A percentile compares a stretch with the other conserved stretches of the same genome.
phyloP scores from a whole-genome alignment of 2,888 invertebrate species.

The Druceiella hillmani region DNA sequence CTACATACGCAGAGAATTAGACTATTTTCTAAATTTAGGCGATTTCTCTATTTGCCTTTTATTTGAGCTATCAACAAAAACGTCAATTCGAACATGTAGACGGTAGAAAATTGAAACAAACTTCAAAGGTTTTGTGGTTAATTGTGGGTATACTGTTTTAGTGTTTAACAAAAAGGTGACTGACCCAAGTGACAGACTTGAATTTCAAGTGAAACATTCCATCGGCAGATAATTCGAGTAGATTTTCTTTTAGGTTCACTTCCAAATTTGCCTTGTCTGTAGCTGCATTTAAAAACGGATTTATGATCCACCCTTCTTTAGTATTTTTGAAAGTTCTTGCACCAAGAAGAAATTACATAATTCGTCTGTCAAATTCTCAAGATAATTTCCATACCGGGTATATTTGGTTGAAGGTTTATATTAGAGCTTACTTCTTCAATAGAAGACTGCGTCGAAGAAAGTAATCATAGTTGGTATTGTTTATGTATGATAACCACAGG shows the following conservation, averaged over 20 bases:
- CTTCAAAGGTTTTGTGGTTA: conserved; percentile 15
- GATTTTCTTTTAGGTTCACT: conserved; percentile 22
- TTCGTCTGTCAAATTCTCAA: conserved; percentile 21
- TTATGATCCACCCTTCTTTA: conserved; percentile 19
- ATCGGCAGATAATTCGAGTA: conserved; percentile 23
- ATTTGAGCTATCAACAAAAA: no score
- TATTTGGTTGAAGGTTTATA: conserved; percentile 16
- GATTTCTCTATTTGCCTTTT: no score
- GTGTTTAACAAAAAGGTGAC: conserved; percentile 17
- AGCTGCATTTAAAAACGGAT: no score
- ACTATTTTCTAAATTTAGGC: no score
- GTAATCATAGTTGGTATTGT: conserved; percentile 12
- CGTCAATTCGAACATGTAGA: no score
- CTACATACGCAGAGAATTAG: no score
- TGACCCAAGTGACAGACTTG: conserved; percentile 18
- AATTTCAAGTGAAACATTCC: conserved; percentile 23
- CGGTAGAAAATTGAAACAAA: no score
- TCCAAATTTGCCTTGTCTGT: conserved; percentile 19
- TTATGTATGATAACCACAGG: no score
- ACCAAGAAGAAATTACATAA: conserved; percentile 16
- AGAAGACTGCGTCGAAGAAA: conserved; percentile 16
- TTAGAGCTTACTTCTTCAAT: conserved; percentile 18
- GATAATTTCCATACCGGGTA: conserved; percentile 16
- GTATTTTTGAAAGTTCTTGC: conserved; percentile 22
- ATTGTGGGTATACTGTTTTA: conserved; percentile 17